Evolutionary conservation across 2,797 vertebrate genomes (phyloP), one percentile per base, ranked within the genome.

Genomic region (Typhlichthys eigenmanni): DNA sequence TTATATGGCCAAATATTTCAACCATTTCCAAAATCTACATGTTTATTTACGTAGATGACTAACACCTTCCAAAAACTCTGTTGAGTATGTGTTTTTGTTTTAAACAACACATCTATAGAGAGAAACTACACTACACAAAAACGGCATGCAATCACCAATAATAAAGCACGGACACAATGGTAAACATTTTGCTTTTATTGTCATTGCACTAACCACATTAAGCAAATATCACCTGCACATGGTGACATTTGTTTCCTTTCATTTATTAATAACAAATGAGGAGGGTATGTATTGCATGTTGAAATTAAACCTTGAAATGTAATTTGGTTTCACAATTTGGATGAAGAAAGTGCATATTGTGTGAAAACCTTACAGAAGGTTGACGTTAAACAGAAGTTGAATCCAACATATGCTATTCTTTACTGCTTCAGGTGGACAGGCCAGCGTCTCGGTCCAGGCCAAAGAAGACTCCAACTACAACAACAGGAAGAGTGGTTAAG

Each of bases 381-480:
- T 43, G 9, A 43, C 1, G 7, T 52, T 47, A 16, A 60, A 53
- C 43, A 53, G 14, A 29, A 29, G 7, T 48, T 72, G 13, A 16
- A 71, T 46, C n/a, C 10, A 51, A 2, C 52, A 3, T 49, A 49
- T 9, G 14, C 24, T 16, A 51, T 2, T 66, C 45, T 75, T 58
- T 58, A 61, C 57, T 66, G 60, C 1, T 89, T 61, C 81, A 98
- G 97, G 92, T 90, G 87, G 95, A 97, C 70, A 97, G 95, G 81
- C 88, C 94, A 55, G 81, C 83, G 75, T 94, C 94, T 83, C 94
- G 93, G 89, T 92, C 94, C 81, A 98, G 96, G 94, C 94, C 95
- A 92, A 98, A 96, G 96, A 99, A 98, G 95, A 94, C 93, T 70
- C 86, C 94, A 53, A 84, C 91, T 65, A 95, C 94, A 89, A 95